Base-by-base conservation (phyloP, 2,888 invertebrate genomes). In the Omphaloscelis lunosa region DNA sequence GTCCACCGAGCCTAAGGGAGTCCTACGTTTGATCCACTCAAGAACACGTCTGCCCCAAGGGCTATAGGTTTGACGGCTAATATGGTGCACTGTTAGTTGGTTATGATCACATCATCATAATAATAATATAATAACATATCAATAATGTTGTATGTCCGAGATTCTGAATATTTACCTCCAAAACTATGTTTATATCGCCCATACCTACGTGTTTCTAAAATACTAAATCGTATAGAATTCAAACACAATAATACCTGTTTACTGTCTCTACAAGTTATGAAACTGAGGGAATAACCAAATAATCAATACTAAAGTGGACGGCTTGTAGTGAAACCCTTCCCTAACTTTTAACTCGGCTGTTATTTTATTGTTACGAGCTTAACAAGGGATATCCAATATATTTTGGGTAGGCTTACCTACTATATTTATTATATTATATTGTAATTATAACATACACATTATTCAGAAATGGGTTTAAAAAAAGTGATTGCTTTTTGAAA, bases 361-460 rank as follows among this genome's bases (percentile, higher is more conserved):
- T 70, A 79, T 79, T 83, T 83, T 80, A 79, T 61, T 80, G 79
- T 83, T 71, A 70, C 59, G 70, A 48, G 79, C 59, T 48, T 66
- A 80, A 83, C 39, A 70, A 83, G 72, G 83, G 83, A 34, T 70
- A 71, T 56, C 59, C 70, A 79, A 79, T 80, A 80, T 71, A 80
- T 83, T 80, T 79, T 12, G 59, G 79, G 59, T 71, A 61, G 23
- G 71, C 39, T 66, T 69, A 53, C 59, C 15, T 34, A 23, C 20
- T 53, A n/a, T 66, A 17, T 80, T 41, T 23, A 58, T 61, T 65
- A 23, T 39, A 61, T 62, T 82, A 41, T 59, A 59, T 62, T 34
- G 34, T 34, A 34, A 34, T 34, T 67, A 11, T 20, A 23, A 62
- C 8, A 27, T 76, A 39, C n/a, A 27, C 27, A 34, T 51, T 62